These are phyloP conservation scores for Crocuta crocuta DNA, from an alignment of 2,113 vertebrate species.

Conservation along the genomic window DNA sequence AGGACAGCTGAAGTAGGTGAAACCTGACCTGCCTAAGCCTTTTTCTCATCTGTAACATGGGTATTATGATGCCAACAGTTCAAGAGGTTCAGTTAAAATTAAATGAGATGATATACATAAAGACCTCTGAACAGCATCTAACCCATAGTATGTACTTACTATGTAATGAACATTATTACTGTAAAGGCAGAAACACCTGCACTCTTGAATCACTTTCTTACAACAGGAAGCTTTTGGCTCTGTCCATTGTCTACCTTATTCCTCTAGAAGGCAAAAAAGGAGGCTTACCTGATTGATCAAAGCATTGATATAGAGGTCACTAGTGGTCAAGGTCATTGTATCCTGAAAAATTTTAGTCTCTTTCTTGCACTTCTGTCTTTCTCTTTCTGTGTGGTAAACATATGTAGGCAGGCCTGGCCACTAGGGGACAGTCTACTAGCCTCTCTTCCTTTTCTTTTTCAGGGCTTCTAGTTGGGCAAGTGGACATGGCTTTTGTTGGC, in stretches of 20 bases:
- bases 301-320: background rate
- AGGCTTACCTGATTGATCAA: background rate
- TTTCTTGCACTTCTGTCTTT: background rate
- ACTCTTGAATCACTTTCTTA: background rate
- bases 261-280: background rate
- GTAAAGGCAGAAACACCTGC: background rate
- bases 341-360: background rate
- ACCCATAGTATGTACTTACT: background rate
- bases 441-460: background rate
- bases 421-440: background rate
- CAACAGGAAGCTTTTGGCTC: background rate
- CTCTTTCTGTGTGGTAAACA: background rate
- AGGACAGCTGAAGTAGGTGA: background rate
- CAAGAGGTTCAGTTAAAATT: background rate
- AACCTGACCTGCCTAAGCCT: background rate
- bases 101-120: background rate
- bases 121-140: background rate
- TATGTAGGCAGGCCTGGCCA: background rate
- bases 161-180: background rate
- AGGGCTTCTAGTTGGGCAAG: background rate
- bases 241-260: background rate
- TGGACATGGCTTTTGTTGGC: background rate
- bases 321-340: background rate
- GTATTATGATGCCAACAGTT: background rate
- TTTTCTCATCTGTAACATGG: background rate